phyloP scores from a whole-genome alignment of 2,113 vertebrate genomes.

The Grus americana region DNA sequence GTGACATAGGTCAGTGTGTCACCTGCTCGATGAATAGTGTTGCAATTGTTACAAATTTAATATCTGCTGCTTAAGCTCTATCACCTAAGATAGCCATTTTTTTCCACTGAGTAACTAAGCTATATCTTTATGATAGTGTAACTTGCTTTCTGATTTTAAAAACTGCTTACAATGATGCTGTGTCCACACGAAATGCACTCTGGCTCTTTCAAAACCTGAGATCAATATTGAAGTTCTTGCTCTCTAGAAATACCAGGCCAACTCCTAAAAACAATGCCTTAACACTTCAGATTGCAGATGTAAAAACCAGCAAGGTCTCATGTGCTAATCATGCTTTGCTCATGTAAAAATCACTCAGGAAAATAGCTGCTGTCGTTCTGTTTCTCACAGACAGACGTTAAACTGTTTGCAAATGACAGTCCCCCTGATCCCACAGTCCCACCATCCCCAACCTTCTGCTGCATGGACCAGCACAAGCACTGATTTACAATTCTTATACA shows the following conservation, averaged over 20 bases:
- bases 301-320: neutral
- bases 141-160: neutral
- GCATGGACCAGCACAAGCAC: neutral
- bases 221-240: neutral
- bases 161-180: neutral
- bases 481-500: neutral
- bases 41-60: neutral
- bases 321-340: neutral
- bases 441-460: neutral
- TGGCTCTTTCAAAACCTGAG: neutral
- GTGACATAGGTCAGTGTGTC: too few relatives aligned
- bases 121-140: neutral
- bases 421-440: neutral
- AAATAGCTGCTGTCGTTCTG: neutral
- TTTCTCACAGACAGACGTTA: neutral
- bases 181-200: neutral
- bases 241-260: neutral
- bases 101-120: neutral
- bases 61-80: neutral
- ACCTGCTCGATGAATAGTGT: neutral
- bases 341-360: neutral
- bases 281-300: neutral
- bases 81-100: neutral
- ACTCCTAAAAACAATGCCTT: neutral
- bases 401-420: neutral